Conservation (phyloP, 1,140 invertebrate species). For the Cotesia glomerata region DNA sequence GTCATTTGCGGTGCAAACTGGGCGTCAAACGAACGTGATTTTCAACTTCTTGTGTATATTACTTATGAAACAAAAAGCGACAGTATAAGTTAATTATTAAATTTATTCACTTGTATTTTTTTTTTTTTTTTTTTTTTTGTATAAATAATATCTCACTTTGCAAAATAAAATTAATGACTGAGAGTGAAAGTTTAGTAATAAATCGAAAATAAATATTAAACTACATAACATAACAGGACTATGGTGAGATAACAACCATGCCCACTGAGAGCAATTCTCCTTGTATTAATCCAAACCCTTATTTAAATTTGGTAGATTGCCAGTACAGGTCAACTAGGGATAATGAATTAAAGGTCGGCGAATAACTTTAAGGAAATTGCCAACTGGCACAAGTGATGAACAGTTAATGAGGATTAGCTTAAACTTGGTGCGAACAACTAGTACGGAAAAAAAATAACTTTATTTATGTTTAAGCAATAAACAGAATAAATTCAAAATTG, state of each 20-base stretch:
- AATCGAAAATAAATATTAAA: neutral
- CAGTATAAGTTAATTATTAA: neutral
- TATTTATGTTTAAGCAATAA: neutral
- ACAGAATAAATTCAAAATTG: conserved; percentile 10
- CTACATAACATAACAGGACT: neutral
- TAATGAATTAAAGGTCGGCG: conserved; percentile 28
- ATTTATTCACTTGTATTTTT: neutral
- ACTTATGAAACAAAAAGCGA: conserved; percentile 1
- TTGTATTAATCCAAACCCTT: conserved; percentile 17
- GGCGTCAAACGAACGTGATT: conserved; percentile 9
- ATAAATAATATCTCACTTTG: too few species aligned
- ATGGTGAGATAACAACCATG: conserved; percentile 20
- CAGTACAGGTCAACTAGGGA: neutral
- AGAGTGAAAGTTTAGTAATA: too few species aligned
- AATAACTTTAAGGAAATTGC: conserved; percentile 10
- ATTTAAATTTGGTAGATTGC: conserved; percentile 28
- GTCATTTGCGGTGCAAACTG: conserved; percentile 6
- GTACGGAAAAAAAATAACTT: neutral
- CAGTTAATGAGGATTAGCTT: conserved; percentile 23
- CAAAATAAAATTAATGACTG: too few species aligned
- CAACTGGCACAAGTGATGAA: conserved; percentile 29
- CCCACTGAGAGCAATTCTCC: conserved; percentile 15
- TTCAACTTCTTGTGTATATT: neutral
- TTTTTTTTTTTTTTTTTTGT: neutral
- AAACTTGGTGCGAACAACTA: neutral